Percentiles rank a stretch among this genome's conserved stretches.
phyloP scores from a whole-genome alignment of 2,888 invertebrate genomes.

The Chymomyza amoena region DNA sequence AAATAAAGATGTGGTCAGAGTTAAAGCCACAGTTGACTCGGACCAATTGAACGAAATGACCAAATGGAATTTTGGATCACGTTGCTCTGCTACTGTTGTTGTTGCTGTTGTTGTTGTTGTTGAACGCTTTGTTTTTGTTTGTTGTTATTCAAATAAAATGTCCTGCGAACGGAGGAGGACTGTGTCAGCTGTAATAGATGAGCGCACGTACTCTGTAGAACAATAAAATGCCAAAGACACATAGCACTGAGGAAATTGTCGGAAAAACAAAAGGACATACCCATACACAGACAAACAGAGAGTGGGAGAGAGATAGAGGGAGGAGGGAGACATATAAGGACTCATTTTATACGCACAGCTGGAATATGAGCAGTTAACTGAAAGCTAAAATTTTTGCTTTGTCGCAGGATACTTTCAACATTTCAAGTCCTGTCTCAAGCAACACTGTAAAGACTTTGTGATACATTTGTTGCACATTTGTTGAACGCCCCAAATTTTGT shows the following conservation, averaged over 20 bases:
- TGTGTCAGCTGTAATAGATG: constrained; percentile 60
- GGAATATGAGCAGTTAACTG: not conserved
- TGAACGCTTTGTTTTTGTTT: too few species aligned
- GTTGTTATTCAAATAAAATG: constrained; percentile 2
- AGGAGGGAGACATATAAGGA: not conserved
- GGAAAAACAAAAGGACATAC: not conserved
- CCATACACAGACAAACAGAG: not conserved
- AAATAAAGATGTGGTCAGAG: not conserved
- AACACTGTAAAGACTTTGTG: too few species aligned
- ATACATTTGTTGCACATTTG: not conserved
- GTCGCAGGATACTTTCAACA: not conserved
- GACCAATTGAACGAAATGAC: not conserved
- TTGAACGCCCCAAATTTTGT: too few species aligned
- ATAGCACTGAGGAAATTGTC: not conserved
- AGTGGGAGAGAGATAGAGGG: not conserved
- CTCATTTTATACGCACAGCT: not conserved
- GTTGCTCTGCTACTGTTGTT: not conserved
- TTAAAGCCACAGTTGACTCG: not conserved
- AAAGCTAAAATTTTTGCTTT: not conserved
- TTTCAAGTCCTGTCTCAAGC: too few species aligned
- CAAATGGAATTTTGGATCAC: not conserved
- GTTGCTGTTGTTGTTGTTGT: not conserved
- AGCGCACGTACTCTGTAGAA: constrained; percentile 45
- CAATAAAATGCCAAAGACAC: not conserved
- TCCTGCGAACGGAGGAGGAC: not conserved